Evolutionary conservation across 2,113 vertebrate genomes (phyloP).

Genomic region (Mastomys coucha): DNA sequence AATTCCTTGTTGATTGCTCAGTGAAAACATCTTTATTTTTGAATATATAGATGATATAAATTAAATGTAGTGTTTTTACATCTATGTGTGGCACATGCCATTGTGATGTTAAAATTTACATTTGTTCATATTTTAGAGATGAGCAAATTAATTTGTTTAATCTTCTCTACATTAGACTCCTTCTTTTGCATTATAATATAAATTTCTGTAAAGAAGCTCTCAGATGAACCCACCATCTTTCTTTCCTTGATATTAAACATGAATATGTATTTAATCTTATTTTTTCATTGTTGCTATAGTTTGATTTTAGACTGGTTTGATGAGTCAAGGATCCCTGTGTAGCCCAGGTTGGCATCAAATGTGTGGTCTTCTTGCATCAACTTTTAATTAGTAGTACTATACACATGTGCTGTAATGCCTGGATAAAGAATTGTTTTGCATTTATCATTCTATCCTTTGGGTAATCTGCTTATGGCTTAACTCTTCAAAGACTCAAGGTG

Average conservation of each 20-base stretch:
- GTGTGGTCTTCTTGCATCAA: too few relatives aligned
- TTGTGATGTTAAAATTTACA: constrained; percentile 36
- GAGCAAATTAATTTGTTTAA: background rate
- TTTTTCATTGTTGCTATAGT: background rate
- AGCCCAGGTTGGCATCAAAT: background rate
- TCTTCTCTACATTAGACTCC: constrained; percentile 35
- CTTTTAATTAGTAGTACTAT: background rate
- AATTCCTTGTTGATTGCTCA: background rate
- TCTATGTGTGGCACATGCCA: background rate
- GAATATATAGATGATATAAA: background rate
- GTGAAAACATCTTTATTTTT: background rate
- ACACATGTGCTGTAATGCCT: background rate
- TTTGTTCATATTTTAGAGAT: constrained; percentile 19
- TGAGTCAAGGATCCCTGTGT: background rate
- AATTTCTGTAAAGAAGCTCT: constrained; percentile 10
- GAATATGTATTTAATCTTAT: background rate
- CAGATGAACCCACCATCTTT: background rate
- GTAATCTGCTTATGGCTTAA: background rate
- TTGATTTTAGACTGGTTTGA: background rate
- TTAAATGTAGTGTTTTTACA: background rate
- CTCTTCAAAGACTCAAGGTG: background rate
- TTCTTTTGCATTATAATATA: background rate
- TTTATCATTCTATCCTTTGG: background rate
- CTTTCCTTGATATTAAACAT: constrained; percentile 41
- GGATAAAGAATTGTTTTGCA: background rate